Base-by-base conservation (phyloP, 2,113 vertebrate species). In the Polyodon spathula region DNA sequence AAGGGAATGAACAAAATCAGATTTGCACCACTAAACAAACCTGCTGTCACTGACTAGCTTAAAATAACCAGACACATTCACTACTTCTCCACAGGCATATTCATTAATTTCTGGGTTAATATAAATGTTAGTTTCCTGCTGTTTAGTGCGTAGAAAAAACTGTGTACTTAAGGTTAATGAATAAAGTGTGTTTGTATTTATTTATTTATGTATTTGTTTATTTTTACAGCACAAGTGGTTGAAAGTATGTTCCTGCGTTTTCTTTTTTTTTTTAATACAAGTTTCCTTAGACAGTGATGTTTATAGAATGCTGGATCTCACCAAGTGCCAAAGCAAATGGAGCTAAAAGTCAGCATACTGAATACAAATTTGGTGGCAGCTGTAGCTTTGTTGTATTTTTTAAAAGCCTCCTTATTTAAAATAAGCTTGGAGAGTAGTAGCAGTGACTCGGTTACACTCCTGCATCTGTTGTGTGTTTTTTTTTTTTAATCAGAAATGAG, bases 261-360 rank as follows among this genome's bases (percentile, higher is more conserved):
- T n/a, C 46, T 9, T 51, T 38, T 39, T 37, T 10, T 12, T 68
- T 55, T 71, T 63, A 56, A 58, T 59, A 70, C 69, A 61, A 27
- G 38, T 44, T 39, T 58, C 65, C 63, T 58, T 66, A 68, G 65
- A n/a, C 48, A 12, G 27, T 2, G 5, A 50, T 67, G 64, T 75
- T 73, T 69, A 69, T 72, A 65, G 68, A 70, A 71, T 9, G 71
- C 62, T 64, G 66, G 67, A 62, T 67, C 71, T 66, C 73, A 66
- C 63, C 60, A 64, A 40, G 60, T 37, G 68, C 78, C 76, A 81
- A 82, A 81, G 74, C 75, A 68, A 80, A 75, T 75, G 72, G 75
- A 69, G 73, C 66, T 43, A 60, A 71, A 63, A 67, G 67, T 69
- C 71, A 70, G 76, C 75, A 76, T 71, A 70, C 64, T 63, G 58